phyloP scores from a whole-genome alignment of 2,888 invertebrate species.

The Disparrhopalites patrizii region DNA sequence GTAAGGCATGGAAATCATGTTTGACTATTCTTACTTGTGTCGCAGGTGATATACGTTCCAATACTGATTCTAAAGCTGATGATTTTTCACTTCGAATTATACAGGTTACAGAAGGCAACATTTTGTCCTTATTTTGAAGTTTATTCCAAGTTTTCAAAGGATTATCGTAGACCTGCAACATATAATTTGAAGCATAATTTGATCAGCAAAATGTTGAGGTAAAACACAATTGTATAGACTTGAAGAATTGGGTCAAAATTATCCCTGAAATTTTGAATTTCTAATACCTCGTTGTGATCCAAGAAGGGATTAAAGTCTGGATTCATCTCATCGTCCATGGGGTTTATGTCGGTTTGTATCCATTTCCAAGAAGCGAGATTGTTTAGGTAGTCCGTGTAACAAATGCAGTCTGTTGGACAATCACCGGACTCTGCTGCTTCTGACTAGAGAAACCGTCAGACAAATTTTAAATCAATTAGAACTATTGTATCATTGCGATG shows the following conservation, averaged over 20 bases:
- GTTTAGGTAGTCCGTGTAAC: slow-evolving; percentile 41
- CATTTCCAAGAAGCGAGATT: slow-evolving; percentile 46
- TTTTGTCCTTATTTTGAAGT: slow-evolving; percentile 16
- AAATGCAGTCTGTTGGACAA: slow-evolving; percentile 44
- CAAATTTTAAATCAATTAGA: neutral
- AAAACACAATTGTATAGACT: neutral
- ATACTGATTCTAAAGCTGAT: slow-evolving; percentile 5
- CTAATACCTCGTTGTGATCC: slow-evolving; percentile 45
- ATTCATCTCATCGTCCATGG: slow-evolving; percentile 33
- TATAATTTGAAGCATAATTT: slow-evolving; percentile 1
- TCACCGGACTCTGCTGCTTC: neutral
- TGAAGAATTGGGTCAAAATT: neutral
- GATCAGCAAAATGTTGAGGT: neutral
- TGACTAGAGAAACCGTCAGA: neutral
- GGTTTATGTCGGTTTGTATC: slow-evolving; percentile 34
- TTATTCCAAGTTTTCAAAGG: slow-evolving; percentile 22
- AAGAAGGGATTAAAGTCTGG: slow-evolving; percentile 43
- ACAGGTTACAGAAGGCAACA: slow-evolving; percentile 40
- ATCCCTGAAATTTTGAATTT: neutral
- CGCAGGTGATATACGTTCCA: slow-evolving; percentile 21
- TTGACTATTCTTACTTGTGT: slow-evolving; percentile 33
- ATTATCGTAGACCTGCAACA: slow-evolving; percentile 40
- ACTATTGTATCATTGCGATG: too few species aligned
- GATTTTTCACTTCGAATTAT: slow-evolving; percentile 36
- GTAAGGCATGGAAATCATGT: neutral